These are phyloP conservation scores for Lasioglossum malachurum DNA, from an alignment of 2,888 invertebrate genomes.

Conservation along the genomic window DNA sequence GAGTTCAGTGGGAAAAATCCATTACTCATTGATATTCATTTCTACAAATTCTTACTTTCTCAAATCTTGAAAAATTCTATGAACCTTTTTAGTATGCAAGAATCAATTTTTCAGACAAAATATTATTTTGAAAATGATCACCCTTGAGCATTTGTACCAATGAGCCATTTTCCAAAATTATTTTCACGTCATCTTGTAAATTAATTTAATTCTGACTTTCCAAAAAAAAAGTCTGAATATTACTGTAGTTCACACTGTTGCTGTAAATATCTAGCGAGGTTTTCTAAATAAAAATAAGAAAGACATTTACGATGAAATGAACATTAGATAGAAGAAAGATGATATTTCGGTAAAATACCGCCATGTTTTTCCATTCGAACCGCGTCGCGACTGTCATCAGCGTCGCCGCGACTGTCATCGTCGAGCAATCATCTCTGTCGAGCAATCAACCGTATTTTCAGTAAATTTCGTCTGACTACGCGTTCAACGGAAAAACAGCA, in stretches of 20 bases:
- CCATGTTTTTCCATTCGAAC: not conserved
- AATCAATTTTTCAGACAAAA: not conserved
- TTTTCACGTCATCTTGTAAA: too few species aligned
- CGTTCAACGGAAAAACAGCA: constrained; percentile 24
- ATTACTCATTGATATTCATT: not conserved
- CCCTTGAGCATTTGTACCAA: not conserved
- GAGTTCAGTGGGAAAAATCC: not conserved
- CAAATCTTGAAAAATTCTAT: not conserved
- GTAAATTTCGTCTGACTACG: constrained; percentile 40
- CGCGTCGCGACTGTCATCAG: not conserved
- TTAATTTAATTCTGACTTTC: too few species aligned
- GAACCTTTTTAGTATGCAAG: not conserved
- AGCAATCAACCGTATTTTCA: constrained; percentile 40
- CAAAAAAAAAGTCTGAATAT: too few species aligned
- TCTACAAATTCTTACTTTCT: not conserved
- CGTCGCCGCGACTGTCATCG: not conserved
- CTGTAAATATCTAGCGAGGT: too few species aligned
- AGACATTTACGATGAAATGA: too few species aligned
- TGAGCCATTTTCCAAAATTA: not conserved
- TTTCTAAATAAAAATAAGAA: too few species aligned
- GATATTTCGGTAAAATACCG: not conserved
- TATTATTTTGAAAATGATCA: not conserved
- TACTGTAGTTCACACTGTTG: too few species aligned
- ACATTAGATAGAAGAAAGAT: not conserved
- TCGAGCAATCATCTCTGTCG: constrained; percentile 1